Conservation (phyloP, 2,888 invertebrate species). For the Euphydryas editha region DNA sequence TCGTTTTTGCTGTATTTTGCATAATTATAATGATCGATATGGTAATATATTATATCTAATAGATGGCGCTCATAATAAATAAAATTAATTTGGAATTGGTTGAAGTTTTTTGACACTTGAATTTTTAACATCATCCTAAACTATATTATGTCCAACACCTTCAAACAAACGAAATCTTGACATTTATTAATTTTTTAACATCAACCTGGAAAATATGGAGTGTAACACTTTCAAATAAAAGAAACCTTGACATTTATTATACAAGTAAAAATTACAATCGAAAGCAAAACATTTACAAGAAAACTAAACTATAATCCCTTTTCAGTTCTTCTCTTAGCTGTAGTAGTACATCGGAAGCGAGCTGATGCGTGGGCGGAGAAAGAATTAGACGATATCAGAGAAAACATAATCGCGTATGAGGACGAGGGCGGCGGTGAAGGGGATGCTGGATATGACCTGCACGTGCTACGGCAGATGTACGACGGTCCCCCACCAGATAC, state of each 20-base stretch:
- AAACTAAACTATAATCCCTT: not conserved
- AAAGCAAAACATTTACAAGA: not conserved
- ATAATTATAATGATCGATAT: too few relatives aligned
- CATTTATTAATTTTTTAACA: not conserved
- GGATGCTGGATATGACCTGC: constrained; percentile 96
- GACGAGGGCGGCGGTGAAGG: constrained; percentile 99
- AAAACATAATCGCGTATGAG: constrained; percentile 98
- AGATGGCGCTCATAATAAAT: too few relatives aligned
- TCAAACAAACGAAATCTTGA: not conserved
- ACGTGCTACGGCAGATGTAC: constrained; percentile 88
- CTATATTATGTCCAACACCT: not conserved
- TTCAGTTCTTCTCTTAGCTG: constrained; percentile 92
- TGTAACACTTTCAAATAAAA: not conserved
- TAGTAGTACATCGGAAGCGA: constrained; percentile 94
- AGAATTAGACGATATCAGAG: constrained; percentile 97
- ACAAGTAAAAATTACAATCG: too few relatives aligned
- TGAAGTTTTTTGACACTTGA: too few relatives aligned
- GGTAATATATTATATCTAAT: too few relatives aligned
- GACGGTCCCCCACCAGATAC: constrained; percentile 83
- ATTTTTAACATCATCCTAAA: too few relatives aligned
- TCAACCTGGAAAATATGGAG: too few relatives aligned
- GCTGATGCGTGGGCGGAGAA: constrained; percentile 94
- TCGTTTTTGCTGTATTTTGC: too few relatives aligned
- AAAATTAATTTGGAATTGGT: too few relatives aligned
- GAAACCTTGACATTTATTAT: not conserved